Evolutionary conservation across 2,113 vertebrate genomes (phyloP), one percentile per base, ranked within the genome.

Genomic region (Tinamus guttatus): DNA sequence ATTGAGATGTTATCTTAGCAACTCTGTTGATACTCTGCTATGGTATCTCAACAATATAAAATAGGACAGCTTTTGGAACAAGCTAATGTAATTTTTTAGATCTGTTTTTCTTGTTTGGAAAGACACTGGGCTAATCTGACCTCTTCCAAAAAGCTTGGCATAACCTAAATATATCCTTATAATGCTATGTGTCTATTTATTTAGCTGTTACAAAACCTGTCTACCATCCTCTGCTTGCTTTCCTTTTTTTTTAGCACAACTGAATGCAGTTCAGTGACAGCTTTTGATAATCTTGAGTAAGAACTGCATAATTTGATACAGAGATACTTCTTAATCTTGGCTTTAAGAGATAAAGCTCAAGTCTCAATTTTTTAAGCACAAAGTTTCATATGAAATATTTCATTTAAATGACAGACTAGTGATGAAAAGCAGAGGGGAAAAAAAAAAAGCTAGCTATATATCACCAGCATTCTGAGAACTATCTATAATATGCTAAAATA

Each of bases 381-480:
- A 56, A 89, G 62, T 67, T 81, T 54, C 43, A 52, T n/a, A 10
- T 4, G 49, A 62, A 91, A 91, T 49, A 22, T 30, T 81, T 80
- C 30, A 52, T 65, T 86, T 45, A 81, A 71, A n/a, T 56, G n/a
- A 84, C 58, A 87, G 67, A 75, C 52, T 63, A 93, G 94, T 67
- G 40, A 95, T 68, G 69, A 40, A 67, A 87, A n/a, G n/a, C n/a
- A n/a, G n/a, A n/a, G n/a, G n/a, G n/a, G n/a, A n/a, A n/a, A n/a
- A n/a, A n/a, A n/a, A n/a, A n/a, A 32, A 91, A 63, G 27, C 65
- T 62, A 76, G 59, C 54, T 56, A 88, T 45, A 27, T 34, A 94
- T 30, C 64, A 95, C 43, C n/a, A 71, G 52, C 65, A 90, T 49
- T 52, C 60, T 77, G 77, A 94, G 91, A 95, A 93, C 49, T 54